phyloP scores from a whole-genome alignment of 2,888 invertebrate genomes.

The Disparrhopalites patrizii region DNA sequence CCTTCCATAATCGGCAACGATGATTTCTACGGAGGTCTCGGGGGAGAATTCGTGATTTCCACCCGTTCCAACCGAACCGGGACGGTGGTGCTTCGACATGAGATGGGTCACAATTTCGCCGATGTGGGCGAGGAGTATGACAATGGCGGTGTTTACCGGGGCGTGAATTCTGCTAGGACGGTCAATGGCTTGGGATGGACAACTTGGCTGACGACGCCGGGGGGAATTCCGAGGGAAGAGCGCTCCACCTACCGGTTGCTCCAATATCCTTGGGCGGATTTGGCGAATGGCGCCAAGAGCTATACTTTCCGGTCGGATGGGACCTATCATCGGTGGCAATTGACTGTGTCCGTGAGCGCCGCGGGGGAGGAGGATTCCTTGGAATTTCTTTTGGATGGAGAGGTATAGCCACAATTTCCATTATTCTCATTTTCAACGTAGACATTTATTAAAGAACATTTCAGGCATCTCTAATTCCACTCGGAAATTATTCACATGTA shows the following conservation, averaged over 20 bases:
- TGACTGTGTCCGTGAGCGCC: slow-evolving; percentile 16
- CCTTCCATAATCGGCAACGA: slow-evolving; percentile 45
- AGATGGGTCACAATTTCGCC: slow-evolving; percentile 36
- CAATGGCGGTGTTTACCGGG: slow-evolving; percentile 33
- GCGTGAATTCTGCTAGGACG: slow-evolving; percentile 36
- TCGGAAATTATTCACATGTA: too few species aligned
- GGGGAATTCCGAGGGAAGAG: slow-evolving; percentile 27
- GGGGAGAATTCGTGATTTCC: slow-evolving; percentile 30
- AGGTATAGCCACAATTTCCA: background rate
- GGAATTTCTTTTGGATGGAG: slow-evolving; percentile 27
- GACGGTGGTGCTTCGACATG: slow-evolving; percentile 33
- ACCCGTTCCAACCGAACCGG: slow-evolving; percentile 27
- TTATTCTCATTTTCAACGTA: too few species aligned
- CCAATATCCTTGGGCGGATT: slow-evolving; percentile 24
- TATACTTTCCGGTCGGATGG: slow-evolving; percentile 34
- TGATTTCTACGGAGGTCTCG: slow-evolving; percentile 41
- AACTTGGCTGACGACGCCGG: too few species aligned
- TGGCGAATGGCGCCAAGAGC: background rate
- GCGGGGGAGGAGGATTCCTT: slow-evolving; percentile 21
- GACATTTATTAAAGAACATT: too few species aligned
- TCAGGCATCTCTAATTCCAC: too few species aligned
- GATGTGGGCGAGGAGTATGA: slow-evolving; percentile 44
- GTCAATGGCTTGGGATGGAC: slow-evolving; percentile 33
- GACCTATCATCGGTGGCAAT: slow-evolving; percentile 12
- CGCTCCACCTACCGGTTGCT: slow-evolving; percentile 28